Conservation (phyloP, 1,140 invertebrate species). For the Pseudobourletiella spinata region DNA sequence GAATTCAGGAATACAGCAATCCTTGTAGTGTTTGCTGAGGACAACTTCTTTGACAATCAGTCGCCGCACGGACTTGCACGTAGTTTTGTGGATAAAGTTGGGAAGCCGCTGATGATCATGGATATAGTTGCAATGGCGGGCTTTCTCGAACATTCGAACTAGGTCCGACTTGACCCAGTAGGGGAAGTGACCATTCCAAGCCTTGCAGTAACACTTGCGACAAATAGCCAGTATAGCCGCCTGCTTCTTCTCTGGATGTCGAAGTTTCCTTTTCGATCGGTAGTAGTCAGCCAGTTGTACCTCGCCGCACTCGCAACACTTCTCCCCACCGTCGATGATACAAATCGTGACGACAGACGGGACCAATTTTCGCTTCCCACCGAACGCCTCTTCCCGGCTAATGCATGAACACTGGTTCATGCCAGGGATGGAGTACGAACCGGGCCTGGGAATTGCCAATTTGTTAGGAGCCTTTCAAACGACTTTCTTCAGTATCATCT, state of each 20-base stretch:
- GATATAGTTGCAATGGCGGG: conserved; percentile 15
- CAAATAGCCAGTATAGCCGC: conserved; percentile 1
- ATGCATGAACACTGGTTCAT: background rate
- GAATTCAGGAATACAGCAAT: conserved; percentile 3
- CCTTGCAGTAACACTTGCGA: conserved; percentile 18
- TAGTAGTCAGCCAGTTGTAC: conserved; percentile 14
- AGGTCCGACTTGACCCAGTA: background rate
- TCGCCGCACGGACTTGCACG: background rate
- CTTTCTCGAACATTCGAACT: conserved; percentile 6
- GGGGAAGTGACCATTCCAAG: conserved; percentile 11
- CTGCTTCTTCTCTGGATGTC: background rate
- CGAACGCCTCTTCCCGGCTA: background rate
- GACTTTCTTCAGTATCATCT: background rate
- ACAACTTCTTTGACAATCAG: conserved; percentile 10
- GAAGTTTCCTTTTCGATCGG: conserved; percentile 4
- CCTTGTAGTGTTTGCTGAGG: conserved; percentile 16
- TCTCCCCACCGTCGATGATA: background rate
- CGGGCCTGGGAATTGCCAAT: conserved; percentile 5
- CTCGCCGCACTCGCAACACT: conserved; percentile 15
- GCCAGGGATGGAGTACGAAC: background rate
- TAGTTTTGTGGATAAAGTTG: conserved; percentile 12
- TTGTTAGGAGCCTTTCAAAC: background rate
- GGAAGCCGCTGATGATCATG: conserved; percentile 12
- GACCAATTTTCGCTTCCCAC: background rate
- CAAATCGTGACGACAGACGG: conserved; percentile 10